Conservation (phyloP, 2,113 vertebrate genomes). For the Limnothrissa miodon region DNA sequence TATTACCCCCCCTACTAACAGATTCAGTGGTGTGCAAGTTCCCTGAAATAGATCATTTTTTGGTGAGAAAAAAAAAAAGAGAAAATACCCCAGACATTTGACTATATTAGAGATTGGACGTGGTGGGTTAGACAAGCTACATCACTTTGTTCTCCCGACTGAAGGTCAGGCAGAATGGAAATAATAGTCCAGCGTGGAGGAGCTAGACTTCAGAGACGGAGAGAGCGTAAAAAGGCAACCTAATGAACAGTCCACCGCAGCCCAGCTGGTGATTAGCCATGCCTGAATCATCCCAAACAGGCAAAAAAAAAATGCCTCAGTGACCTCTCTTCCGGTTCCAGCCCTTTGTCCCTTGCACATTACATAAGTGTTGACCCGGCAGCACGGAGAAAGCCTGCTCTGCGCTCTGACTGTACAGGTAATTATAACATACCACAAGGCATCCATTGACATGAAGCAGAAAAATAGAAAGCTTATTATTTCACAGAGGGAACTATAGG, state of each 20-base stretch:
- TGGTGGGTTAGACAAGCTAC: neutral
- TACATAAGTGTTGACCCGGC: neutral
- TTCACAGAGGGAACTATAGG: slow-evolving; percentile 2
- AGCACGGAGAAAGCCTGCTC: neutral
- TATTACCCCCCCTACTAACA: no score
- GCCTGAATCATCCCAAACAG: neutral
- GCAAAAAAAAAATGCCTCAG: neutral
- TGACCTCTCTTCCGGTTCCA: neutral
- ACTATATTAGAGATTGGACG: neutral
- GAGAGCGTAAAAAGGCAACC: neutral
- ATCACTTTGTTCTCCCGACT: neutral
- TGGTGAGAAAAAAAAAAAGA: neutral
- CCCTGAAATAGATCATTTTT: no score
- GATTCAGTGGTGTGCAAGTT: no score
- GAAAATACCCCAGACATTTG: neutral
- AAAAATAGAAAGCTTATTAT: neutral
- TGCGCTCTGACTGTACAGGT: slow-evolving; percentile 8
- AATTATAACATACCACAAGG: slow-evolving; percentile 13
- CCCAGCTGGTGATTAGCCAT: slow-evolving; percentile 6
- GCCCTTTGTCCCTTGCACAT: neutral
- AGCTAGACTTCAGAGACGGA: neutral
- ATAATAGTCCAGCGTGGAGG: neutral
- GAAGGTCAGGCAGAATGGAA: neutral
- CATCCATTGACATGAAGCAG: neutral
- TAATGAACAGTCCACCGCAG: neutral